Base-by-base conservation (phyloP, 1,140 invertebrate genomes). In the Asobara japonica region DNA sequence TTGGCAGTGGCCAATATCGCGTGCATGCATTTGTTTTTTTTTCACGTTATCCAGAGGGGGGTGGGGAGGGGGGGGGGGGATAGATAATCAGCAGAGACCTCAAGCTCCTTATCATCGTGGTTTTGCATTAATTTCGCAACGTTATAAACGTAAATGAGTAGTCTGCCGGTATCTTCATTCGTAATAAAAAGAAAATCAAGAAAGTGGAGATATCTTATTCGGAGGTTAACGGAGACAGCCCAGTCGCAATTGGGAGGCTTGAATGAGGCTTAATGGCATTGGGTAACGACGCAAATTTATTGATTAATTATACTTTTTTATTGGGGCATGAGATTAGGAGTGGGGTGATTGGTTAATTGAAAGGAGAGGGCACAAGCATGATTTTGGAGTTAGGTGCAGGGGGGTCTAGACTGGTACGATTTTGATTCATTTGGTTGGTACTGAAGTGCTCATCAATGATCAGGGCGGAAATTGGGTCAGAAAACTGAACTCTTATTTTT, bases 121-220 rank as follows among this genome's bases (percentile, higher is more conserved):
- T 56, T 56, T 56, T 56, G 51, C 51, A 56, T 56, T 56, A 56
- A 56, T 56, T 56, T 22, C 51, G 25, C 20, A 22, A 4, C 51
- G 51, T 56, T 56, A 56, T 56, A 56, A 56, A 56, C 51, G 18
- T 27, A 56, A 56, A 56, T 56, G 51, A 56, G 51, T 25, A 56
- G 22, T 56, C 51, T 25, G 22, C 18, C 51, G 51, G 51, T 56
- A 56, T 56, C 51, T 56, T 56, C 22, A 56, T 27, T 45, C 51
- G 51, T 56, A 25, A 56, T 56, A 56, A 56, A 56, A 56, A 25
- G 22, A 25, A 56, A 56, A 56, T 56, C 13, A 56, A 56, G 18
- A 56, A 56, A 22, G 11, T 25, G 22, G 20, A 25, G 51, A 27
- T 56, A 56, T 56, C 51, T 56, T 56, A 56, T 56, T 56, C n/a